Conservation (phyloP, 2,113 vertebrate species). For the Melanotaenia duboulayi region DNA sequence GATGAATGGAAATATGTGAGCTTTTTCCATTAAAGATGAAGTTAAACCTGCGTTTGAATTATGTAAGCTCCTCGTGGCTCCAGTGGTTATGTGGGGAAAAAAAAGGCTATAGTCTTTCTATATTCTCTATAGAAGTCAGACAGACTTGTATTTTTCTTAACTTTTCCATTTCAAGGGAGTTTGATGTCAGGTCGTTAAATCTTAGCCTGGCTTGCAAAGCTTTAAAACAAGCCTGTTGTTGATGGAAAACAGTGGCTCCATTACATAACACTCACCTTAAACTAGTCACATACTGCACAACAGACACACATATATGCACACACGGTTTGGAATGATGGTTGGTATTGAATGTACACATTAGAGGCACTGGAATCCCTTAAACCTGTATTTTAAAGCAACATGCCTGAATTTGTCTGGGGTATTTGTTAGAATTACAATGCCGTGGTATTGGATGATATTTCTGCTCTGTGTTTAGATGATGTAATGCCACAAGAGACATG, state of each 20-base stretch:
- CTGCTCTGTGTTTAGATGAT: constrained; percentile 51
- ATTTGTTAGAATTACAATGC: constrained; percentile 42
- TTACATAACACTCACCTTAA: constrained; percentile 51
- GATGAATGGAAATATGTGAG: constrained; percentile 3
- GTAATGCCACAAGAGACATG: constrained; percentile 16
- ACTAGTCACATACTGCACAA: not conserved
- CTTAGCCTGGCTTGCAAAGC: not conserved
- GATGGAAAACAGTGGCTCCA: constrained; percentile 40
- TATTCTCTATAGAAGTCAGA: not conserved
- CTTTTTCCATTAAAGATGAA: constrained; percentile 24
- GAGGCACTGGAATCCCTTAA: constrained; percentile 41
- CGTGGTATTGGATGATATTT: constrained; percentile 27
- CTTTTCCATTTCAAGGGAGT: not conserved
- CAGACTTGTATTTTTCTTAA: not conserved
- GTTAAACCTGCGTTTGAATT: not conserved
- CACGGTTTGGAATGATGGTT: constrained; percentile 26
- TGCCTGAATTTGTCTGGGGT: not conserved
- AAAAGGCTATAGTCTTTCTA: too few species aligned
- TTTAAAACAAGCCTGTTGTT: constrained; percentile 28
- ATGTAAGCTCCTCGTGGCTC: not conserved
- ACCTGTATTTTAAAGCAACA: constrained; percentile 50
- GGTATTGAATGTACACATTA: constrained; percentile 38
- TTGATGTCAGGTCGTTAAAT: constrained; percentile 11
- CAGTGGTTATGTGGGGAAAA: not conserved
- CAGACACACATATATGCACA: constrained; percentile 7